Conservation (phyloP, 2,888 invertebrate species). For the Pandemis corylana region DNA sequence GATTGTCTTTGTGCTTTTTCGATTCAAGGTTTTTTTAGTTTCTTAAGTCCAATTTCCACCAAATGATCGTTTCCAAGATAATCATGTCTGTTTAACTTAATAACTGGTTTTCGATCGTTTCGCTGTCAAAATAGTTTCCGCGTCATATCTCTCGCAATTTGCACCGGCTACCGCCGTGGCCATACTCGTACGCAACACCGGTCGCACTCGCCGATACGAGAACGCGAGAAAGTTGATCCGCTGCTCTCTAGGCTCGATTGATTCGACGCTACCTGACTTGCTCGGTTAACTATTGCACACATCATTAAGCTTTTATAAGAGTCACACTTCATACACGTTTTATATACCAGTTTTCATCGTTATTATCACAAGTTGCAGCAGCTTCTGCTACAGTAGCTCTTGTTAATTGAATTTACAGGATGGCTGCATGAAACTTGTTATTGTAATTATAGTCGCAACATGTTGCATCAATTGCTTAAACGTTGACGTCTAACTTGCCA, state of each 20-base stretch:
- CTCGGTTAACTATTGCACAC: conserved; percentile 51
- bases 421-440: conserved; percentile 4
- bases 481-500: background rate
- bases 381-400: conserved; percentile 1
- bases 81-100: background rate
- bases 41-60: background rate
- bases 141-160: conserved; percentile 30
- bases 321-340: background rate
- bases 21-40: background rate
- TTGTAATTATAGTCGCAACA: background rate
- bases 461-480: background rate
- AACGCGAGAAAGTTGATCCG: conserved; percentile 77
- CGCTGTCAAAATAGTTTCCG: conserved; percentile 14
- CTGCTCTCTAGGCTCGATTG: conserved; percentile 73
- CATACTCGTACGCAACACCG: conserved; percentile 55
- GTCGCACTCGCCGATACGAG: conserved; percentile 64
- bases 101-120: conserved; percentile 10
- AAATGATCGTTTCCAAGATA: background rate
- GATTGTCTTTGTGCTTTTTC: background rate
- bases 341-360: background rate
- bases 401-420: conserved; percentile 10
- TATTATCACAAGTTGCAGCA: background rate
- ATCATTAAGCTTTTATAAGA: conserved; percentile 13
- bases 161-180: conserved; percentile 16
- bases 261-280: conserved; percentile 59